Conservation (phyloP, 30 jellyfish, hydroid and myxozoan genomes). For the Phacellophora camtschatica region DNA sequence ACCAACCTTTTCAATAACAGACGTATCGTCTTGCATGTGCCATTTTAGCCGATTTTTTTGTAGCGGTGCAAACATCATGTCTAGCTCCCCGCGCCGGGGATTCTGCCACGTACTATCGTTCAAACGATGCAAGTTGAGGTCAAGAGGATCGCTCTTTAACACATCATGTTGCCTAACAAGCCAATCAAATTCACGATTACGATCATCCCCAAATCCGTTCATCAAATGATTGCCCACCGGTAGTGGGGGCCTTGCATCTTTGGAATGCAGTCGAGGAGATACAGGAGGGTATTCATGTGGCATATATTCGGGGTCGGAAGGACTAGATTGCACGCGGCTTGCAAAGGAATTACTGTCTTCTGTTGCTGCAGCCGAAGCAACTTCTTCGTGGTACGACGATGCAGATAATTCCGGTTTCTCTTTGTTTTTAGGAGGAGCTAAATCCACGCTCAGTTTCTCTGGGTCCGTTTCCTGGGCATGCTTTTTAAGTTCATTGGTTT, state of each 20-base stretch:
- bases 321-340: slow-evolving; percentile 50
- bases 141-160: slow-evolving; percentile 11
- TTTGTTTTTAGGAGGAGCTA: neutral
- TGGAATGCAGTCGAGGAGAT: slow-evolving; percentile 1
- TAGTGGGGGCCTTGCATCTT: neutral
- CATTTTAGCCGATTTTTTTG: slow-evolving; percentile 23
- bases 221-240: neutral
- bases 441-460: neutral
- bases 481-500: no score
- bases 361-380: slow-evolving; percentile 91
- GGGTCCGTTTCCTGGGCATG: neutral
- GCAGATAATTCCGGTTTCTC: slow-evolving; percentile 42
- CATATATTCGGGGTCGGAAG: slow-evolving; percentile 2
- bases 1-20: slow-evolving; percentile 93
- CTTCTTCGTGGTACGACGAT: slow-evolving; percentile 40
- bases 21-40: slow-evolving; percentile 55
- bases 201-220: slow-evolving; percentile 11
- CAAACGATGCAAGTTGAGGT: neutral
- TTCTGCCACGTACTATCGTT: slow-evolving; percentile 16
- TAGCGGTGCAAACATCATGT: slow-evolving; percentile 47
- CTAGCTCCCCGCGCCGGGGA: slow-evolving; percentile 30
- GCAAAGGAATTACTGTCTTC: slow-evolving; percentile 93
- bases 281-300: slow-evolving; percentile 10
- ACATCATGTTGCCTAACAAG: neutral
- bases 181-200: slow-evolving; percentile 6